A percentile compares a stretch with the other conserved stretches of the same genome.
These are phyloP conservation scores for Sorex fumeus DNA, from an alignment of 2,113 vertebrate species.

Conservation along the genomic window DNA sequence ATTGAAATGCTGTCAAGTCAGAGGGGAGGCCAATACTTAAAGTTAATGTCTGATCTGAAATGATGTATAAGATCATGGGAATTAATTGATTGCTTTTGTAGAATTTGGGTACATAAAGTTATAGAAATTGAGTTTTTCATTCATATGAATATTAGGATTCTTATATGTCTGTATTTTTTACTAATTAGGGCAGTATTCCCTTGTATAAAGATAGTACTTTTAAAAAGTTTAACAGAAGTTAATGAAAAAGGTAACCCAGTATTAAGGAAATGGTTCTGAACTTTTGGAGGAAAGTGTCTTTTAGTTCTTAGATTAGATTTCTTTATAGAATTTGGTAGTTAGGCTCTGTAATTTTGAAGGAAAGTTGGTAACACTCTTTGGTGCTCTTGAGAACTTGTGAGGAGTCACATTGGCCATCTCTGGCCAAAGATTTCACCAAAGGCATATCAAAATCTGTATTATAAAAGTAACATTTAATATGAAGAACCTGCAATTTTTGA, in stretches of 20 bases:
- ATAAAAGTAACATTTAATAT: background rate
- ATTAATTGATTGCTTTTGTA: too few species aligned
- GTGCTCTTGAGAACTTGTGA: background rate
- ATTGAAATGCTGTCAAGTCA: background rate
- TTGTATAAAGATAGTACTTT: background rate
- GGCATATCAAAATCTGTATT: background rate
- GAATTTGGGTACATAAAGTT: background rate
- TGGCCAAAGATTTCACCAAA: background rate
- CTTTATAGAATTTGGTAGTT: background rate
- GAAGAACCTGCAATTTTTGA: background rate
- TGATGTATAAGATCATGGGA: background rate
- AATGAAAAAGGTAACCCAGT: background rate
- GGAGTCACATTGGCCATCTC: background rate
- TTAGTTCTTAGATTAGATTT: background rate
- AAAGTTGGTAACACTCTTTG: background rate
- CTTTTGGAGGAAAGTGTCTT: background rate
- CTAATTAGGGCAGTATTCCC: background rate
- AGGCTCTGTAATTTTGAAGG: constrained; percentile 1
- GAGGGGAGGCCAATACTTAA: background rate
- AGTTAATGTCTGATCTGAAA: constrained; percentile 4
- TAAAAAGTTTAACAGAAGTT: background rate
- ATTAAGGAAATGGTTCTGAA: background rate
- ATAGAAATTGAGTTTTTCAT: background rate
- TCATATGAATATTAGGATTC: background rate
- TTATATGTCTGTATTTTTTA: background rate